Conservation (phyloP, 2,113 vertebrate genomes). For the Ornithorhynchus anatinus region DNA sequence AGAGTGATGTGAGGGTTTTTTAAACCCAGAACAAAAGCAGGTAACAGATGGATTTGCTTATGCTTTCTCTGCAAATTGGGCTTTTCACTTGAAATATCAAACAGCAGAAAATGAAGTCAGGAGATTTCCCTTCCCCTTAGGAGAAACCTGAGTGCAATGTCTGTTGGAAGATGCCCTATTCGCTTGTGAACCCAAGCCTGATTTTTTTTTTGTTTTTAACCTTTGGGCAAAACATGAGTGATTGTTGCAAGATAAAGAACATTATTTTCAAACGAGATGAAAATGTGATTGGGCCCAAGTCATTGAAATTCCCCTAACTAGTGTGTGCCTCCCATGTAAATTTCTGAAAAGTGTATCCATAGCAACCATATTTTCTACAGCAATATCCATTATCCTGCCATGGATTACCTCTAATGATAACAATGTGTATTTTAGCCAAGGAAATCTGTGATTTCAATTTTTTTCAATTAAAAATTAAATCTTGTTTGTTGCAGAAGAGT, state of each 20-base stretch:
- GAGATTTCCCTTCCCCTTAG: not conserved
- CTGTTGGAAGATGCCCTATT: not conserved
- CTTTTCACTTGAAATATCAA: no score
- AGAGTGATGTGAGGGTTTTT: no score
- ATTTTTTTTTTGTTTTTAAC: not conserved
- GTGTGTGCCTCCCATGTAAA: conserved; percentile 39
- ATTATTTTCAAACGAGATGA: conserved; percentile 4
- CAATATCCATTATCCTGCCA: conserved; percentile 30
- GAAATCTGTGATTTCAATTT: conserved; percentile 40
- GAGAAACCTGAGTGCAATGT: not conserved
- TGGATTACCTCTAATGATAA: conserved; percentile 34
- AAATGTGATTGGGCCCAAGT: not conserved
- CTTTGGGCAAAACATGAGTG: not conserved
- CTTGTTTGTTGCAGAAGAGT: conserved; percentile 23
- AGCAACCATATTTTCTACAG: conserved; percentile 22
- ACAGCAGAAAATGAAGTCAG: not conserved
- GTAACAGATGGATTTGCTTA: no score
- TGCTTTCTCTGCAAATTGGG: no score
- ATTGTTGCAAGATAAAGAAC: no score
- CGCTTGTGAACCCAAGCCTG: conserved; percentile 44
- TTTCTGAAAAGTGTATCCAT: conserved; percentile 2
- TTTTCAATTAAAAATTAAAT: not conserved
- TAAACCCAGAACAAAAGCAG: no score
- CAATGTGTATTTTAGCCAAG: conserved; percentile 38
- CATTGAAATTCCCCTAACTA: conserved; percentile 15